Base-by-base conservation (phyloP, 2,113 vertebrate genomes). In the Triplophysa dalaica region DNA sequence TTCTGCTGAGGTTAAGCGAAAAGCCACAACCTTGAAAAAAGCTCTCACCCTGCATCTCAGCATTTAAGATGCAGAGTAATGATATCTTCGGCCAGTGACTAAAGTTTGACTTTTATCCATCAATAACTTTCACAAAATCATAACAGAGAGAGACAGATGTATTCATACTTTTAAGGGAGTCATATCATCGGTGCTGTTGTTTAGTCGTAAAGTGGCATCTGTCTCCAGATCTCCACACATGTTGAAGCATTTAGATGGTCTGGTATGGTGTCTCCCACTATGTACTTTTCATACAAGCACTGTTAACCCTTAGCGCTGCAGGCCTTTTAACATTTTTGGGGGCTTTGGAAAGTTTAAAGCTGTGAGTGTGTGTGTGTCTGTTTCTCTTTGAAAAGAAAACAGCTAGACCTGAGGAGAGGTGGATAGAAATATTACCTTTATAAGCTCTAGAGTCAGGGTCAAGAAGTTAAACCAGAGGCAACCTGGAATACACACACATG, bases 401-500 rank as follows among this genome's bases (percentile, higher is more conserved):
- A 81, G 65, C 45, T 67, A 76, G 43, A 69, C 72, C 65, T 76
- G 43, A 50, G 29, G 66, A 81, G 65, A 76, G 65, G 45, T 76
- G 73, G 65, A 79, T 63, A 79, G 77, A 70, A 67, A 81, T 81
- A 75, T 81, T 76, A 76, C 74, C 65, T 43, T 76, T 81, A 70
- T 24, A 58, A 81, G 73, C 80, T 81, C 66, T 13, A 75, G 80
- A 81, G 65, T 76, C 80, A 70, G 64, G 74, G 80, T 77, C 74
- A 70, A 70, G 66, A 70, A 77, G 72, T 81, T 81, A 76, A 81
- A 67, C 56, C 80, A 76, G 80, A 43, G 12, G 54, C 73, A 75
- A 70, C 54, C 73, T 62, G 73, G 43, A 61, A 75, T 19, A 63
- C 21, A 75, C 58, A 45, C 56, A 24, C n/a, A 21, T 17, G 21